Percentiles rank a stretch among this genome's conserved stretches.
These are phyloP conservation scores for Hippoglossus hippoglossus DNA, from an alignment of 2,797 vertebrate genomes.

Conservation along the genomic window DNA sequence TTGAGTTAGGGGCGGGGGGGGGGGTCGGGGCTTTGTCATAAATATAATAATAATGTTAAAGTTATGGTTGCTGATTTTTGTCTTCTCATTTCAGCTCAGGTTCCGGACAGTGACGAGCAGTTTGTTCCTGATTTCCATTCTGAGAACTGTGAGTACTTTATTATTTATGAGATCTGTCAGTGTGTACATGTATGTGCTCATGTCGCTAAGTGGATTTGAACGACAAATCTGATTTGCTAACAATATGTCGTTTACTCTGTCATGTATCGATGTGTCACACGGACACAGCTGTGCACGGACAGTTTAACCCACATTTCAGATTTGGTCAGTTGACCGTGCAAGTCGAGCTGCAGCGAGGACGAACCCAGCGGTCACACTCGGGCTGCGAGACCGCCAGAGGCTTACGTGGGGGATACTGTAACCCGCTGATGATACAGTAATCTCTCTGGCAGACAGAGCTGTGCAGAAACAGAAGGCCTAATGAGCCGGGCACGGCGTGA, in stretches of 20 bases:
- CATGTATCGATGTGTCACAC: neutral
- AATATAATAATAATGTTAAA: conserved; percentile 30
- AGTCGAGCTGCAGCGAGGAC: conserved; percentile 8
- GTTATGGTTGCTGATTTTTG: conserved; percentile 27
- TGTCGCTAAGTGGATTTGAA: neutral
- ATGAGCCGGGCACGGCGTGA: conserved; percentile 58
- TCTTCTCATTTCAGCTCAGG: conserved; percentile 90
- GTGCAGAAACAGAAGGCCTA: conserved; percentile 57
- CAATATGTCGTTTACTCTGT: neutral
- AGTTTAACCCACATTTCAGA: neutral
- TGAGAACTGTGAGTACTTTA: conserved; percentile 93
- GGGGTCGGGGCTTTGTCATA: conserved; percentile 17
- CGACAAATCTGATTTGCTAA: neutral
- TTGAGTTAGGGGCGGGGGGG: neutral
- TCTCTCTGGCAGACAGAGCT: conserved; percentile 54
- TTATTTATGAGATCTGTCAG: conserved; percentile 2
- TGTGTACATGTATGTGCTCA: conserved; percentile 3
- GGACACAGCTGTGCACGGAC: neutral
- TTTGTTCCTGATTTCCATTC: conserved; percentile 98
- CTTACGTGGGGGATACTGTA: conserved; percentile 53
- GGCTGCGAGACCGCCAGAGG: conserved; percentile 62
- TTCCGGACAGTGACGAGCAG: conserved; percentile 97
- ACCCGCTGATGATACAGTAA: conserved; percentile 64
- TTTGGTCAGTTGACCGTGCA: neutral
- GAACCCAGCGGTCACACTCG: conserved; percentile 37